phyloP scores from a whole-genome alignment of 2,797 vertebrate species.

The Allochrocebus solatus region DNA sequence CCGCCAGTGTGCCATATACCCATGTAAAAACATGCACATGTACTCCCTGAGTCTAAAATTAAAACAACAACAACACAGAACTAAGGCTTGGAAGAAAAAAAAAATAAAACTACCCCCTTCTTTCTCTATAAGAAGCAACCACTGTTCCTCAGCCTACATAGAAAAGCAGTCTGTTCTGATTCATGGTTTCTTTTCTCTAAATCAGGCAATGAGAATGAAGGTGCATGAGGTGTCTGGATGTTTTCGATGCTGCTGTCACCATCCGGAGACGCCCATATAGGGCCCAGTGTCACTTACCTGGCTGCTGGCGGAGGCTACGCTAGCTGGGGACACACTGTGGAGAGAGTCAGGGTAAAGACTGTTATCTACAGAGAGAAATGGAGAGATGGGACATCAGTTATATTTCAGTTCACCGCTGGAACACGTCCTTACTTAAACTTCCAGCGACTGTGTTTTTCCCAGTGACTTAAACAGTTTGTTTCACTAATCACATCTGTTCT shows the following conservation, averaged over 20 bases:
- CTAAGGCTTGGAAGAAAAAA: background rate
- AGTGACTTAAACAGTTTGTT: constrained; percentile 7
- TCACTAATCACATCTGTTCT: background rate
- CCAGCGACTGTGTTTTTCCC: background rate
- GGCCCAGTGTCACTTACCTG: background rate
- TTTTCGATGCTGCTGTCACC: background rate
- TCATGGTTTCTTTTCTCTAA: background rate
- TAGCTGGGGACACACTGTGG: background rate
- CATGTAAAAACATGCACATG: background rate
- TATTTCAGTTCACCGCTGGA: background rate
- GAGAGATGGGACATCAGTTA: background rate
- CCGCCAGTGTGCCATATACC: background rate
- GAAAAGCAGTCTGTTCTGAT: background rate
- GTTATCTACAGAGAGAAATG: background rate
- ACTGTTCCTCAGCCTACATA: background rate
- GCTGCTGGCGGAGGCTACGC: background rate
- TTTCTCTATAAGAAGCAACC: background rate
- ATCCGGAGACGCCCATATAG: background rate
- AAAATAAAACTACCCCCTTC: background rate
- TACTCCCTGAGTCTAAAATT: background rate
- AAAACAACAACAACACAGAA: background rate
- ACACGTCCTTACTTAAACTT: background rate
- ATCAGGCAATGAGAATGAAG: background rate
- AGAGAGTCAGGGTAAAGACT: background rate
- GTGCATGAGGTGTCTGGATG: background rate